Base-by-base conservation (phyloP, 1,140 invertebrate genomes). In the Neelides sp. region DNA sequence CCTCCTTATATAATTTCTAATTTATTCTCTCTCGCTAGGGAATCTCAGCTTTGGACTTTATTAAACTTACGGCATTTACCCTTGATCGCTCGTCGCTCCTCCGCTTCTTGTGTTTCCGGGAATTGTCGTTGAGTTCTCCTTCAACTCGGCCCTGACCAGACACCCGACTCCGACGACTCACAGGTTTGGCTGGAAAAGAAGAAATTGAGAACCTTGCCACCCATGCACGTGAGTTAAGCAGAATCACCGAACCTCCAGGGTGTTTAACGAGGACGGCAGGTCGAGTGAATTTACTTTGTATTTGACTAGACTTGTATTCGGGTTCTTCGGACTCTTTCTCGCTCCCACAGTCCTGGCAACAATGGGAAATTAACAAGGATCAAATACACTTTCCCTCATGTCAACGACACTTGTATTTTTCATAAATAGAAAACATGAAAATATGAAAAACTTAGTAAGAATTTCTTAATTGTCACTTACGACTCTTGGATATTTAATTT, bases 401-500 rank as follows among this genome's bases (percentile, higher is more conserved):
- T 19, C 42, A 50, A 15, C 46, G 54, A 17, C 52, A 42, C 24
- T 36, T 48, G 13, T 52, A 50, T 28, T 48, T 47, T 17, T 43
- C 35, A 19, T 36, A 40, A 3, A 17, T 17, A 22, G 5, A n/a
- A 42, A 5, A 42, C 17, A 44, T 44, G 17, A 27, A 48, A 39
- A 32, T 26, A 26, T 12, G 32, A 22, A 30, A n/a, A 27, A 42
- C 40, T 46, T 52, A 32, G 28, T 8, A n/a, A 32, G 28, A 32
- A n/a, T 8, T n/a, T n/a, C n/a, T n/a, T n/a, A n/a, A n/a, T n/a
- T n/a, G n/a, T n/a, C n/a, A 68, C 68, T 73, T 69, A 81, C 78
- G 71, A 81, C 68, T 73, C 81, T 81, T 20, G 77, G 76, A 70
- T 83, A 79, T 65, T 82, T 83, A 40, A 83, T 75, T 61, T 83